These are phyloP conservation scores for Keiferia lycopersicella DNA, from an alignment of 2,888 invertebrate genomes.

Conservation along the genomic window DNA sequence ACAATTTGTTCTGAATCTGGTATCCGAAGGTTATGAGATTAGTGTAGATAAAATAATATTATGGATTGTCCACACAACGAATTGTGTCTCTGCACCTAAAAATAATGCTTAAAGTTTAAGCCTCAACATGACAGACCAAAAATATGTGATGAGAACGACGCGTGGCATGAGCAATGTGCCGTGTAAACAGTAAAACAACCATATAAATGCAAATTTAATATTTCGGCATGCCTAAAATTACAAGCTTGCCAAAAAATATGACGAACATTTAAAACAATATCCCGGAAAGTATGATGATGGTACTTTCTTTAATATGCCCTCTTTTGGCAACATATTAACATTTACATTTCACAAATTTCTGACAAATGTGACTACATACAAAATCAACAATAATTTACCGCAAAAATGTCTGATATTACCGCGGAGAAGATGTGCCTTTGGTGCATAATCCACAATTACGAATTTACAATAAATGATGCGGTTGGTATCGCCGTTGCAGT, in stretches of 20 bases:
- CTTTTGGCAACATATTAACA: slow-evolving; percentile 12
- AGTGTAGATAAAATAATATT: too few species aligned
- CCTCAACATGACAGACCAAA: too few species aligned
- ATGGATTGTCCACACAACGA: too few species aligned
- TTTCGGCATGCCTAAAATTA: slow-evolving; percentile 5
- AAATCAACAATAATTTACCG: slow-evolving; percentile 33
- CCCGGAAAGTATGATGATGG: slow-evolving; percentile 20
- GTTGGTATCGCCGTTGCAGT: slow-evolving; percentile 46
- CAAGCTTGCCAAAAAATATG: neutral
- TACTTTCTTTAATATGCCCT: slow-evolving; percentile 9
- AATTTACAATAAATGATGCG: slow-evolving; percentile 72
- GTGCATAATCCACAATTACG: slow-evolving; percentile 65
- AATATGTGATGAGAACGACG: too few species aligned
- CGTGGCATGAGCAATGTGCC: too few species aligned
- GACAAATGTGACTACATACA: slow-evolving; percentile 21
- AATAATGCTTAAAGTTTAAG: too few species aligned
- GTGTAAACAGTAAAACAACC: neutral
- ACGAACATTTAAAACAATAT: slow-evolving; percentile 22
- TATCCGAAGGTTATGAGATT: too few species aligned
- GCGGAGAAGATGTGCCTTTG: slow-evolving; percentile 55
- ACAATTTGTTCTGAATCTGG: too few species aligned
- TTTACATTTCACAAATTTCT: slow-evolving; percentile 19
- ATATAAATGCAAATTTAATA: neutral
- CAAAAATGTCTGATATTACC: slow-evolving; percentile 59
- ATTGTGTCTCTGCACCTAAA: too few species aligned